Conservation (phyloP, 2,888 invertebrate genomes). For the Synanthedon formicaeformis region DNA sequence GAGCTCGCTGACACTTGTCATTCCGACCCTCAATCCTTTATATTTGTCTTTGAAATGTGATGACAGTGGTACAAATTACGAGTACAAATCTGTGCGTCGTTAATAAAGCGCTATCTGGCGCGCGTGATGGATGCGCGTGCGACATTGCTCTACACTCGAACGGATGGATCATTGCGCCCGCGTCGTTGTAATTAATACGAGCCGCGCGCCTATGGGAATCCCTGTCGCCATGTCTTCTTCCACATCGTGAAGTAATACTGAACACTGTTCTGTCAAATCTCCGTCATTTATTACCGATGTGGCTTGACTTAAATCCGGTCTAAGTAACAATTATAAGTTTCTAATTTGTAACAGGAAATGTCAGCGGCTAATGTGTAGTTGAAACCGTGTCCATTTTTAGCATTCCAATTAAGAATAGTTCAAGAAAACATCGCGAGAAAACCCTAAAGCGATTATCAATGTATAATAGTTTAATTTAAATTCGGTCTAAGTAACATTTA, state of each 20-base stretch:
- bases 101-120: slow-evolving; percentile 63
- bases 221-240: slow-evolving; percentile 57
- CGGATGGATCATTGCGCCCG: slow-evolving; percentile 42
- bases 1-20: slow-evolving; percentile 66
- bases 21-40: slow-evolving; percentile 67
- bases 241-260: slow-evolving; percentile 45
- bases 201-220: slow-evolving; percentile 51
- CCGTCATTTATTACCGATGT: slow-evolving; percentile 31
- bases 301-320: slow-evolving; percentile 19
- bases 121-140: slow-evolving; percentile 58
- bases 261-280: slow-evolving; percentile 41
- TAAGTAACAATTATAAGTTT: slow-evolving; percentile 29
- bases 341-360: slow-evolving; percentile 20
- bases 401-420: background rate
- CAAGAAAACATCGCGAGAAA: too few species aligned
- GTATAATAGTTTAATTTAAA: slow-evolving; percentile 15
- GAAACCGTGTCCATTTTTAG: background rate
- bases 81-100: slow-evolving; percentile 66
- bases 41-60: slow-evolving; percentile 72
- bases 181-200: slow-evolving; percentile 56
- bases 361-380: slow-evolving; percentile 2
- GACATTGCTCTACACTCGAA: slow-evolving; percentile 18
- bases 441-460: slow-evolving; percentile 13
- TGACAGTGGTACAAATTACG: slow-evolving; percentile 71
- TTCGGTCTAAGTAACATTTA: slow-evolving; percentile 29